These are phyloP conservation scores for Telmatherina bonti DNA, from an alignment of 2,797 vertebrate species.

Conservation along the genomic window DNA sequence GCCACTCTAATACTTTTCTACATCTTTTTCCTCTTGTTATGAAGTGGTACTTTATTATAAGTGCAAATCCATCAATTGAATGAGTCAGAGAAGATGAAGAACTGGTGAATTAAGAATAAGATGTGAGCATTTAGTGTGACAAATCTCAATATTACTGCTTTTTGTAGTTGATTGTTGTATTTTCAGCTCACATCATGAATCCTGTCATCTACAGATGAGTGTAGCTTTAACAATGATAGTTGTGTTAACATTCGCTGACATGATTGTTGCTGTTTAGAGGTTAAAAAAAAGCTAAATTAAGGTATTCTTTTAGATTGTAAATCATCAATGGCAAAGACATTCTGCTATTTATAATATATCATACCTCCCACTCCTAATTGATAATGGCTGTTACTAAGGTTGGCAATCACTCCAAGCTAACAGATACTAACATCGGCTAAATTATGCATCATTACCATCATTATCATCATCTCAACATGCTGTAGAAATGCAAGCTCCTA, in stretches of 20 bases:
- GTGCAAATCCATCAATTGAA: constrained; percentile 38
- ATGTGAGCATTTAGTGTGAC: background rate
- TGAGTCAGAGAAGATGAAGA: constrained; percentile 34
- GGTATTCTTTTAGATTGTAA: background rate
- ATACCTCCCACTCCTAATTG: background rate
- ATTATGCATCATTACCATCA: constrained; percentile 22
- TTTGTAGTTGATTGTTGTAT: background rate
- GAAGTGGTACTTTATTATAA: constrained; percentile 24
- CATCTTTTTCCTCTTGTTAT: constrained; percentile 13
- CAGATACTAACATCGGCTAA: constrained; percentile 26
- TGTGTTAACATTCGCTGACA: constrained; percentile 9
- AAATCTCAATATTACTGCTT: constrained; percentile 5
- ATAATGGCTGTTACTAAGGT: background rate
- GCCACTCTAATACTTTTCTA: constrained; percentile 11
- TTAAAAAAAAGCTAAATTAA: background rate
- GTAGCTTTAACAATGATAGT: constrained; percentile 2
- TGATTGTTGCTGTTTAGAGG: background rate
- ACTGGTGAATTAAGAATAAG: background rate
- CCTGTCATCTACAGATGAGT: constrained; percentile 17
- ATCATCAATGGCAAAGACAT: background rate
- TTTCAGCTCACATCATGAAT: constrained; percentile 37
- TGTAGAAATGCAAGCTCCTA: constrained; percentile 4
- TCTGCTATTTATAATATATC: background rate
- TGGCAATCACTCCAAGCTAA: constrained; percentile 8
- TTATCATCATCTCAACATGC: constrained; percentile 29